Base-by-base conservation (phyloP, 2,888 invertebrate species). In the Melinaea menophilus region DNA sequence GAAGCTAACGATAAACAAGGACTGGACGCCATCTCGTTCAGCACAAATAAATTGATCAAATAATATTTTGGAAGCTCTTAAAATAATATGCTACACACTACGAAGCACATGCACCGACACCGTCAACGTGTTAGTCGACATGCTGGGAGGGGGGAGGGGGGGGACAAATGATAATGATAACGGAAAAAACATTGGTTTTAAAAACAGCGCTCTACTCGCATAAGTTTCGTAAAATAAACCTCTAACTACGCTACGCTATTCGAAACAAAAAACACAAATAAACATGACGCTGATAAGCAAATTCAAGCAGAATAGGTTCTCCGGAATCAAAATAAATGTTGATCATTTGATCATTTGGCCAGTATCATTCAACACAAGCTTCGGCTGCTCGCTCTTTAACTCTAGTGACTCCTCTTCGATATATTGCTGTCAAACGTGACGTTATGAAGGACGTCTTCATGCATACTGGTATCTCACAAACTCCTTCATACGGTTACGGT, bases 221-320 rank as follows among this genome's bases (percentile, higher is more conserved):
- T 79, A 79, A 80, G 76, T 78, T 82, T 80, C 75, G 78, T 79
- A 86, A 86, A 67, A 69, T 69, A 83, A 83, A 85, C 85, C 70
- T 70, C 86, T 87, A 87, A 84, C 90, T 88, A 90, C 89, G 80
- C 79, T 78, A 77, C 76, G 74, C 77, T 73, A 74, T 67, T 82
- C 81, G 78, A 82, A 79, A 85, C 76, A 75, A 79, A 74, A 79
- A 75, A 79, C 80, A 85, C 81, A 88, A 86, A 84, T 84, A 86
- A 90, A 85, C 79, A 86, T 88, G 88, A 84, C 86, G 89, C 83
- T 86, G 82, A 85, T 85, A 90, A 91, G 90, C 89, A 90, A 88
- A 88, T 87, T 87, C 77, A 90, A 91, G 90, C 90, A 90, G 90
- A 90, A 90, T 90, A 90, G 90, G 90, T 90, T 90, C 90, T 90